Evolutionary conservation across 2,888 invertebrate genomes (phyloP), one percentile per base, ranked within the genome.

Genomic region (Caradrina clavipalpis): DNA sequence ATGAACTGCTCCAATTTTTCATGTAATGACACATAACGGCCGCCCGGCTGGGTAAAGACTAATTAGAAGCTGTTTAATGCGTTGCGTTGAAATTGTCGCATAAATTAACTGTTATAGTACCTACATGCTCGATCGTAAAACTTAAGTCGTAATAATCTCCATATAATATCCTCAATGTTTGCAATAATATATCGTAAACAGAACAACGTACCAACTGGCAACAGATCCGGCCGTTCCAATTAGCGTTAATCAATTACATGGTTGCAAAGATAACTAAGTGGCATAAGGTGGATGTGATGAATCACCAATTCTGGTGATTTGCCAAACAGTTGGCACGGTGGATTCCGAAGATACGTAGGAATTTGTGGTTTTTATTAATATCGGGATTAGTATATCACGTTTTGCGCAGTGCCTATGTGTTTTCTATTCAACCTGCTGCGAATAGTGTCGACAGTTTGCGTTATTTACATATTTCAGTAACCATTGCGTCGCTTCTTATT

Each of bases 181-280:
- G 62, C 59, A 63, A 59, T 64, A 58, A 66, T 66, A 74, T 72
- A 79, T 76, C 64, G 77, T 80, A 73, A 77, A 73, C 74, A 80
- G 65, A 77, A 81, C 65, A 82, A 86, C 79, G 83, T 79, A 78
- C 67, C 65, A 76, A 81, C 81, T 87, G 87, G 87, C 89, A 89
- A 77, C 81, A 72, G 77, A 66, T 82, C 78, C 75, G 73, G 78
- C 84, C 80, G 82, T 78, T 79, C 82, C 86, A 92, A 92, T 92
- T 91, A 92, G 86, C 86, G 80, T 88, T 87, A 90, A 93, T 92
- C 88, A 91, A 90, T 92, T 90, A 85, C 80, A 86, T 82, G 82
- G 85, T 83, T 84, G 80, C 80, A 82, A 83, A 85, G 84, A 85
- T 79, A 80, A 73, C 88, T 88, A 80, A 73, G 80, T 77, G 76